Evolutionary conservation across 92 coral and sea anemone genomes (phyloP), one percentile per base, ranked within the genome.

Genomic region (Paramuricea clavata): DNA sequence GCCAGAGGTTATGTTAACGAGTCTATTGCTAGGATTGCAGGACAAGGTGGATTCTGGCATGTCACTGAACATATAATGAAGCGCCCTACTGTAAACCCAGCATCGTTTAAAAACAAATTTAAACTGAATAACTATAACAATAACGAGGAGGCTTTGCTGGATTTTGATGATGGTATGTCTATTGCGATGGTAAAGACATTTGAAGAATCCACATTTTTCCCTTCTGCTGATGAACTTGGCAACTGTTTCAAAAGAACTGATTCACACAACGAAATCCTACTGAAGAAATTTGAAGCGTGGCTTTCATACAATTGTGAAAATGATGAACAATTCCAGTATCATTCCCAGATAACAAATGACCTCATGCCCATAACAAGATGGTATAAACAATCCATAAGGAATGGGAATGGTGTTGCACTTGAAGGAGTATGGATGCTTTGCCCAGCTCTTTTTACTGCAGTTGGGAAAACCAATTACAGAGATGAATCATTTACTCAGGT

Each of bases 111-210:
- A 59, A 6, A 50, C 26, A 79, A 80, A 62, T 42, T 43, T 21
- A 80, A 68, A 19, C 81, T 68, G 28, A 81, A 81, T 23, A 88
- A 88, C 25, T 87, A 88, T 22, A 88, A 62, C 39, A 72, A 82
- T 44, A 85, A 89, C 28, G 89, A 89, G 39, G 89, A 89, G 31
- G 89, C 89, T 16, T 23, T 83, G 54, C 33, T 23, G 3, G 86
- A 83, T 56, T 89, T 76, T 78, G 92, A 78, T 6, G 92, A 89
- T 75, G 91, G 91, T 5, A n/a, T 88, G 8, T 54, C 83, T 15
- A 81, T 82, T 33, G 87, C 91, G 1, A 88, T 88, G 91, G 41
- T 88, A 0, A 89, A 89, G 52, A 59, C 54, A 12, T 89, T 89
- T 50, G 21, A 88, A 74, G 26, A 17, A 28, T 74, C 91, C 5